Percentiles rank a stretch among this genome's conserved stretches.
These are phyloP conservation scores for Orchesella cincta DNA, from an alignment of 1,140 invertebrate species.

Conservation along the genomic window DNA sequence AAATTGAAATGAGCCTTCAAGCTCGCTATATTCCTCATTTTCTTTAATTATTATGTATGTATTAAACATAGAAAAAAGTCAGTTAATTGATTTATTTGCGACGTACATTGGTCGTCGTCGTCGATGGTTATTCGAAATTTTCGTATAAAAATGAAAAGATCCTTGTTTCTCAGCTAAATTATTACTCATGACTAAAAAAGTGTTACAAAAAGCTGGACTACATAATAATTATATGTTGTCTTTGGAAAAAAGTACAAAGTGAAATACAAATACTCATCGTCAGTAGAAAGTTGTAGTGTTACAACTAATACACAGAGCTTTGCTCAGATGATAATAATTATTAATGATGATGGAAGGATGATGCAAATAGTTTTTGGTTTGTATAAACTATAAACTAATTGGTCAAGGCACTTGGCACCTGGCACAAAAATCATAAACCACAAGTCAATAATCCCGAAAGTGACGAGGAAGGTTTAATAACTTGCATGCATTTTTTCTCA, in stretches of 20 bases:
- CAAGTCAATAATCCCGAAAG: too few relatives aligned
- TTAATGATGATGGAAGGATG: neutral
- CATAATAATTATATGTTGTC: neutral
- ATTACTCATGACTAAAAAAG: neutral
- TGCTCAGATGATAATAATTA: neutral
- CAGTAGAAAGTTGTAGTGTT: neutral
- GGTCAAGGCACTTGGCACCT: conserved; percentile 20
- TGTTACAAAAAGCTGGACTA: neutral
- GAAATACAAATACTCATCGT: neutral
- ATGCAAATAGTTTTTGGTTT: neutral
- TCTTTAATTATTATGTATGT: too few relatives aligned
- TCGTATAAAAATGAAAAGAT: neutral
- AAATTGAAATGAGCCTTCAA: too few relatives aligned
- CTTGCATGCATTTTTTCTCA: too few relatives aligned
- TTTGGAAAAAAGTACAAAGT: neutral
- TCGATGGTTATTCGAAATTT: too few relatives aligned
- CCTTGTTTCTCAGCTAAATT: neutral
- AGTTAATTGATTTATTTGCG: too few relatives aligned
- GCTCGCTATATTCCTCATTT: too few relatives aligned
- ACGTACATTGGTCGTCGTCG: too few relatives aligned
- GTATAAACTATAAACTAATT: neutral
- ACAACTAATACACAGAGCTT: too few relatives aligned
- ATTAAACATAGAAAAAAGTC: too few relatives aligned
- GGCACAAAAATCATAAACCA: conserved; percentile 24
- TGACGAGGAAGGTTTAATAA: too few relatives aligned